phyloP scores from a whole-genome alignment of 2,888 invertebrate genomes.

The Calephelis perditalis region DNA sequence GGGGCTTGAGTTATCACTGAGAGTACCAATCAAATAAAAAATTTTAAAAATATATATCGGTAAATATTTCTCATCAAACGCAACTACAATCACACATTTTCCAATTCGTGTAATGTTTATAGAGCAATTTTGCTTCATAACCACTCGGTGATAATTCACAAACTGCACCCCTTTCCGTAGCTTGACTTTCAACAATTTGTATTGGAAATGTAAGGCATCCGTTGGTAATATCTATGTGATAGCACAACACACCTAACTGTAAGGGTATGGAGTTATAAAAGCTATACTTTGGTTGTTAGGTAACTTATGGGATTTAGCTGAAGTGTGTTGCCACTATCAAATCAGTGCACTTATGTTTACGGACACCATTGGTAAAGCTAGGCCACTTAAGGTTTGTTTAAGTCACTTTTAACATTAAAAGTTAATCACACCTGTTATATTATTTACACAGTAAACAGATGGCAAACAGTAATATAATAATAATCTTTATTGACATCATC shows the following conservation, averaged over 20 bases:
- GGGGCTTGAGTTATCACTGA: too few species aligned
- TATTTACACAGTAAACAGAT: too few species aligned
- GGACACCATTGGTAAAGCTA: constrained; percentile 6
- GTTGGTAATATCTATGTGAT: constrained; percentile 55
- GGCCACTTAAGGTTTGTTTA: constrained; percentile 5
- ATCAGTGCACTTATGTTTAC: constrained; percentile 34
- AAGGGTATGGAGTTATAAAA: constrained; percentile 34
- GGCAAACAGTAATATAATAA: too few species aligned
- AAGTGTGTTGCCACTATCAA: constrained; percentile 38
- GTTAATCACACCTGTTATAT: too few species aligned
- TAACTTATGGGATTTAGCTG: constrained; percentile 53
- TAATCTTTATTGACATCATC: too few species aligned
- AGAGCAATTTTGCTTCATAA: too few species aligned
- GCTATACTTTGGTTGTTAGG: constrained; percentile 65
- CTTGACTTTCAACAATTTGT: constrained; percentile 21
- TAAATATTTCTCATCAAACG: too few species aligned
- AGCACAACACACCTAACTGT: constrained; percentile 38
- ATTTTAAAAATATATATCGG: too few species aligned
- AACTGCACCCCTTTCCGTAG: neutral
- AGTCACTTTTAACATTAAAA: neutral
- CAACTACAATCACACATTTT: too few species aligned
- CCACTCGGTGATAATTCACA: too few species aligned
- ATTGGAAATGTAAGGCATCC: constrained; percentile 57
- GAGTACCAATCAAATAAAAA: too few species aligned
- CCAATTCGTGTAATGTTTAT: too few species aligned